Base-by-base conservation (phyloP, 1,140 invertebrate genomes). In the Lordiphosa stackelbergi region DNA sequence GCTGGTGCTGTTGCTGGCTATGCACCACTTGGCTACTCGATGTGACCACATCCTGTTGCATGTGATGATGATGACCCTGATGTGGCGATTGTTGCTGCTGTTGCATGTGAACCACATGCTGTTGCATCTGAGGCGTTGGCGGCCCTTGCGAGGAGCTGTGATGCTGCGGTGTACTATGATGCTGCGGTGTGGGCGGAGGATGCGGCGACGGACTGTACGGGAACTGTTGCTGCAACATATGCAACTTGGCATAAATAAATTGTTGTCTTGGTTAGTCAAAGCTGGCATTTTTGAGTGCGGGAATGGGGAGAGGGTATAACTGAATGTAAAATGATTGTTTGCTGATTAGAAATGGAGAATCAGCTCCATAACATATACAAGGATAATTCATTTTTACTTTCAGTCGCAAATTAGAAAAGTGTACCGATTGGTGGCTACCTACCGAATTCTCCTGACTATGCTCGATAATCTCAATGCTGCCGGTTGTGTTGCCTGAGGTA, bases 371-470 rank as follows among this genome's bases (percentile, higher is more conserved):
- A n/a, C n/a, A n/a, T n/a, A n/a, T n/a, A n/a, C n/a, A n/a, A n/a
- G 22, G 22, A 24, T 35, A 9, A 22, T 28, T 40, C 11, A 34
- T 56, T 56, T 46, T 45, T 40, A 49, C 28, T 35, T 4, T 42
- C 22, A 12, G 28, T n/a, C 4, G 16, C 10, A 10, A 13, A 19
- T n/a, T n/a, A 13, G 19, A 22, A 10, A 34, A n/a, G 38, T 34
- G 24, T 9, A 16, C 7, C 2, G 7, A 2, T 35, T 24, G n/a
- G n/a, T 12, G 40, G 11, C 9, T 56, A 73, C 86, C 66, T 85
- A 88, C 86, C 75, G 87, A 88, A 59, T 88, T 88, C 62, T 88
- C 87, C 71, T 87, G 87, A 84, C 87, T 88, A 64, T 88, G 85
- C 40, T 88, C 87, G 40, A 87, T 87, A 73, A 87, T 87, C 66